Base-by-base conservation (phyloP, 2,797 vertebrate species). In the Manis pentadactyla region DNA sequence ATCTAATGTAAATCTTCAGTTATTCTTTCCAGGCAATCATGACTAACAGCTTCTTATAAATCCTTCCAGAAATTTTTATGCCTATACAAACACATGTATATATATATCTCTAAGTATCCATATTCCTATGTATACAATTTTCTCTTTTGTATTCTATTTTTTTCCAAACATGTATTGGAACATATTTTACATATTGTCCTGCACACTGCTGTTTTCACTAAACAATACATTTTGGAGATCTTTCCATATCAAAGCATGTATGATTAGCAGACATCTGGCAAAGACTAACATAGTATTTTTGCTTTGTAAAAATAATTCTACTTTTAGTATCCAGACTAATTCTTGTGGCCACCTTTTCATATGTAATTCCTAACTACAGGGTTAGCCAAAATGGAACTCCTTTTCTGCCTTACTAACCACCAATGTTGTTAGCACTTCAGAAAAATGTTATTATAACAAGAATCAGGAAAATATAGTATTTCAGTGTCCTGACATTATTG, bases 391-490 rank as follows among this genome's bases (percentile, higher is more conserved):
- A 51, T 87, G 19, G 14, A 83, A 85, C 37, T 84, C 5, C 7
- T 21, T 69, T 87, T 74, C 18, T 77, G 18, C 29, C 51, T 64
- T 77, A 71, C 64, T 87, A 74, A 93, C 23, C 51, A 90, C 31
- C 64, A 73, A 46, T 71, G 13, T 31, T 92, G n/a, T 71, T 71
- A 66, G 42, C 46, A 25, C 83, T 95, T 92, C 34, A 74, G 64
- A 69, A 89, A 79, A 89, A 75, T 69, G 82, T 27, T 90, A 81
- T 87, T 66, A 94, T 4, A 66, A 46, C 81, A 71, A 29, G 23
- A 94, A 55, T 90, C 49, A 64, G 21, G 12, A 92, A 97, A 95
- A 93, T 31, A 89, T n/a, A 90, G 21, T 25, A 42, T 87, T 90
- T 63, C 46, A 66, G 14, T 66, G 11, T 68, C 68, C n/a, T 63